Conservation (phyloP, 2,113 vertebrate genomes). For the Mesocricetus auratus region DNA sequence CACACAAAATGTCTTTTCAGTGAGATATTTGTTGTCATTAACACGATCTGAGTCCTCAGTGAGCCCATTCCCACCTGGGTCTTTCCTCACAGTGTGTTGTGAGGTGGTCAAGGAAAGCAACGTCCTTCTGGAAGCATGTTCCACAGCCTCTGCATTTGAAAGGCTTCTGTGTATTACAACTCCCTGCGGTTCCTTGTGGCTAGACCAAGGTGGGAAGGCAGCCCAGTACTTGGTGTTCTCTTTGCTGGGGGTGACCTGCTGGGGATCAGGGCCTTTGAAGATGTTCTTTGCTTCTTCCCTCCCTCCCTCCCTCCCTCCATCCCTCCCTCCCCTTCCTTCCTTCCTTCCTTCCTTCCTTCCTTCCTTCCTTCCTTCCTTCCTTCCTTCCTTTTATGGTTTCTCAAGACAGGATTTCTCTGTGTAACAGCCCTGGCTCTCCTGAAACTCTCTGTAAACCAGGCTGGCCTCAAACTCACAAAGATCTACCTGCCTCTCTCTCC, state of each 20-base stretch:
- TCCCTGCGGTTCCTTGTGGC: background rate
- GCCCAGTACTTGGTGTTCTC: background rate
- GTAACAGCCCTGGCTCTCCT: too few relatives aligned
- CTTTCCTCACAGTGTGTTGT: background rate
- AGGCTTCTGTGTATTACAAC: rapidly evolving
- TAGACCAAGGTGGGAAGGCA: background rate
- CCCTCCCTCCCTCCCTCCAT: too few relatives aligned
- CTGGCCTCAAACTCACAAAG: too few relatives aligned
- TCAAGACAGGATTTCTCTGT: too few relatives aligned
- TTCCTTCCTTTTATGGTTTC: too few relatives aligned
- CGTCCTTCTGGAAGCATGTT: slow-evolving; percentile 45
- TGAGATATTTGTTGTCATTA: background rate
- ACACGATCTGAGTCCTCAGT: background rate
- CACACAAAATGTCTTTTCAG: background rate
- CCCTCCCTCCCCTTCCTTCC: too few relatives aligned
- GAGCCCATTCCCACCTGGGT: background rate
- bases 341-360: too few relatives aligned
- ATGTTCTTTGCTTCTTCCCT: background rate
- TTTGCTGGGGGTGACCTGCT: background rate
- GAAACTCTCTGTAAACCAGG: too few relatives aligned
- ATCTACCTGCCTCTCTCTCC: too few relatives aligned
- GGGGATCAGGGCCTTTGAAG: too few relatives aligned
- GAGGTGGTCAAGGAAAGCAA: background rate
- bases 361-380: too few relatives aligned
- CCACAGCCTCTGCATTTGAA: slow-evolving; percentile 52